Evolutionary conservation across 2,888 invertebrate species (phyloP).

Genomic region (Cantharis rufa): DNA sequence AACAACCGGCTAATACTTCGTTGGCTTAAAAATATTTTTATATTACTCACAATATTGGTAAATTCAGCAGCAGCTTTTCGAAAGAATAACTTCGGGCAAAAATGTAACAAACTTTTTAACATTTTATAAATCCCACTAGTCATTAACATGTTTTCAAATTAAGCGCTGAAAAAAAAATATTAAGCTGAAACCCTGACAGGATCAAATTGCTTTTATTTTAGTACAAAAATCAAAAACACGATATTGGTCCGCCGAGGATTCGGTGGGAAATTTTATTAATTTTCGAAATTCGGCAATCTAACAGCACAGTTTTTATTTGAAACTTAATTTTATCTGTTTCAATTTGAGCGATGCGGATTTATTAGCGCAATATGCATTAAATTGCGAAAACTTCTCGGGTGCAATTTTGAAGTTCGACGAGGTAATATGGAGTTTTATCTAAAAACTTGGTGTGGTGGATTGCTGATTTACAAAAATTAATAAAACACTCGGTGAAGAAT

Average conservation of each 20-base stretch:
- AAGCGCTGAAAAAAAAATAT: neutral
- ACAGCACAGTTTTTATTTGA: neutral
- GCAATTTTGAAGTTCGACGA: neutral
- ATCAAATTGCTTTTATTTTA: neutral
- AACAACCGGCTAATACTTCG: neutral
- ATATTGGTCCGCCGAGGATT: neutral
- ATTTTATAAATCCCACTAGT: neutral
- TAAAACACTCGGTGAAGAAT: neutral
- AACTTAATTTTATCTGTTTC: neutral
- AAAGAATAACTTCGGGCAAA: neutral
- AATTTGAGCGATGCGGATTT: neutral
- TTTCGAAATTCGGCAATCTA: neutral
- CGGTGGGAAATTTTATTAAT: neutral
- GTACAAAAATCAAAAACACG: neutral
- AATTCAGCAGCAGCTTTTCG: neutral
- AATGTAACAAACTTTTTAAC: neutral
- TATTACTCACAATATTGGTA: neutral
- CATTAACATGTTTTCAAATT: neutral
- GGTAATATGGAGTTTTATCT: neutral
- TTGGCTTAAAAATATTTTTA: neutral
- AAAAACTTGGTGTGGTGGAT: neutral
- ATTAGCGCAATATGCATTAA: neutral
- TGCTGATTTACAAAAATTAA: neutral
- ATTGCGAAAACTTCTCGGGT: neutral
- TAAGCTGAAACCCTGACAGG: neutral